These are phyloP conservation scores for Charaxes varanes DNA, from an alignment of 1,140 invertebrate genomes.

Conservation along the genomic window DNA sequence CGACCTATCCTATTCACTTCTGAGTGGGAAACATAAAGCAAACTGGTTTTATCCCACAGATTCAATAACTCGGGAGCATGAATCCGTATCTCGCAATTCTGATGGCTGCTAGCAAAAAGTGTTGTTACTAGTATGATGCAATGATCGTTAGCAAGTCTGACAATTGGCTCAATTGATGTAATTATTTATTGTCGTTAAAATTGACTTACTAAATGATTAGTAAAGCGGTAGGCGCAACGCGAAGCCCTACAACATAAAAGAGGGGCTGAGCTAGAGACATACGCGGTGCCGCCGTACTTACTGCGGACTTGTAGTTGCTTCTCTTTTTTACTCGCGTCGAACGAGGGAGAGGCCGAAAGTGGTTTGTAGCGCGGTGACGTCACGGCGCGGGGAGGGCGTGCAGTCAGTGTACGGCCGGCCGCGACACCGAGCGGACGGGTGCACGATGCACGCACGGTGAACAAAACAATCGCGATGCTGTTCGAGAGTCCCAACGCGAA, in stretches of 20 bases:
- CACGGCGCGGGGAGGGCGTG: conserved; percentile 34
- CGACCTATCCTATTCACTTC: conserved; percentile 19
- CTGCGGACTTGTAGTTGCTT: conserved; percentile 29
- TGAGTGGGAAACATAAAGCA: conserved; percentile 11
- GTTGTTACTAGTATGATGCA: conserved; percentile 2
- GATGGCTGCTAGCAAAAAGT: background rate
- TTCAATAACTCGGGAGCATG: conserved; percentile 9
- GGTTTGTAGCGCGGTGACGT: conserved; percentile 34
- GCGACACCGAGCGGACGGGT: conserved; percentile 42
- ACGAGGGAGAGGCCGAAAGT: conserved; percentile 26
- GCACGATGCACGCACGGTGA: conserved; percentile 61
- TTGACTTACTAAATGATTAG: conserved; percentile 30
- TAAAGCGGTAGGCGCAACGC: conserved; percentile 31
- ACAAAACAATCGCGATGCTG: conserved; percentile 61
- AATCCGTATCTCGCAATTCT: background rate
- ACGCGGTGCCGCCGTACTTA: conserved; percentile 34
- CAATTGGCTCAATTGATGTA: conserved; percentile 14
- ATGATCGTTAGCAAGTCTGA: background rate
- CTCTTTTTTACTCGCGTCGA: conserved; percentile 15
- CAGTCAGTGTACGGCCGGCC: conserved; percentile 55
- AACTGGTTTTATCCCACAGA: conserved; percentile 13
- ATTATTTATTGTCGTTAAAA: conserved; percentile 25
- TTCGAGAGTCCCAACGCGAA: conserved; percentile 70
- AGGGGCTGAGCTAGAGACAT: conserved; percentile 36
- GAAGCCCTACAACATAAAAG: conserved; percentile 40